A percentile compares a stretch with the other conserved stretches of the same genome.
These are phyloP conservation scores for Euura lappo DNA, from an alignment of 1,140 invertebrate genomes.

Conservation along the genomic window DNA sequence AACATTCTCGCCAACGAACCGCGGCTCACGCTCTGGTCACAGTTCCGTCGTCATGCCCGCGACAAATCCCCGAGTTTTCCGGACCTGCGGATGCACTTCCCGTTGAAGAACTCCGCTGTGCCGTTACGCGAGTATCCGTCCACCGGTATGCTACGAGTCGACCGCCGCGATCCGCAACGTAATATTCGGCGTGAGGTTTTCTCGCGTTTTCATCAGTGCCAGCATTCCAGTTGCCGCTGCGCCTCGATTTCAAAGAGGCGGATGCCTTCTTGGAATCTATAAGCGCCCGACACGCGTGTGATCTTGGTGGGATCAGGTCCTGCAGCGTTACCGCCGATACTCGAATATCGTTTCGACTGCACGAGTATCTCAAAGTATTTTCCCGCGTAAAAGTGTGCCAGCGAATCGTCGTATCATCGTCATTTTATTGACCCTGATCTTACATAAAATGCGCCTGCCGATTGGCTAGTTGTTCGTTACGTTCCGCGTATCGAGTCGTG, in stretches of 20 bases:
- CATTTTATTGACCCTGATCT: too few relatives aligned
- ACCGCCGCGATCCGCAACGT: not conserved
- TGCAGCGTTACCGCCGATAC: too few relatives aligned
- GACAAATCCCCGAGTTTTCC: not conserved
- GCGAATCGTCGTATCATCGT: not conserved
- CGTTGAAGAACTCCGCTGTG: not conserved
- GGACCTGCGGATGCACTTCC: not conserved
- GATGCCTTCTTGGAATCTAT: too few relatives aligned
- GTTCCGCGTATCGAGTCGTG: too few relatives aligned
- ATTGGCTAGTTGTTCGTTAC: too few relatives aligned
- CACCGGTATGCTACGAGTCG: not conserved
- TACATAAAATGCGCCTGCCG: too few relatives aligned
- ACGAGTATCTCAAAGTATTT: not conserved
- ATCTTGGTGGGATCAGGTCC: too few relatives aligned
- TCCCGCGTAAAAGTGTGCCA: not conserved
- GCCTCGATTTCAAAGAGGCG: not conserved
- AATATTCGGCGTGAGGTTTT: not conserved
- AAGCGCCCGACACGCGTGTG: too few relatives aligned
- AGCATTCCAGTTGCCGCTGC: not conserved
- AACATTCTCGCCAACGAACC: conserved; percentile 15
- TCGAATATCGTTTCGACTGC: not conserved
- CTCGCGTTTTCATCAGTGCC: not conserved
- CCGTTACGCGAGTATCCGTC: not conserved
- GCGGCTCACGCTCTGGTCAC: not conserved
- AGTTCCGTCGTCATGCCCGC: not conserved